phyloP scores from a whole-genome alignment of 2,888 invertebrate species.

The Aphodius granarius region DNA sequence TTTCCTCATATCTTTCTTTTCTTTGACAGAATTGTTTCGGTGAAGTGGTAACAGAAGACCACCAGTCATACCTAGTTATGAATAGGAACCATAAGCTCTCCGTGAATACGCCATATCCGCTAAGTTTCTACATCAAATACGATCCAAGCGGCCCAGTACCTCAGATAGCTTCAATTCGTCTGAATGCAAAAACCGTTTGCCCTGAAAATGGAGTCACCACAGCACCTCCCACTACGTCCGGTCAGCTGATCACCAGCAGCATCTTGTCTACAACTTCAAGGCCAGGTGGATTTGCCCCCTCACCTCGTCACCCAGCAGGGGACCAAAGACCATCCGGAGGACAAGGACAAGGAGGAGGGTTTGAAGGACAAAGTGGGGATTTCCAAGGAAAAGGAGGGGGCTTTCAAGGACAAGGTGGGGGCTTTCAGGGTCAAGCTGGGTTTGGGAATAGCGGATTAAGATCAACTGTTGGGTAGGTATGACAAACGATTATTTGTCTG shows the following conservation, averaged over 20 bases:
- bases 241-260: constrained; percentile 41
- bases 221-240: constrained; percentile 50
- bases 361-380: not conserved
- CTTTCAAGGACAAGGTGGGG: not conserved
- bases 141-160: constrained; percentile 58
- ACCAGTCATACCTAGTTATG: constrained; percentile 61
- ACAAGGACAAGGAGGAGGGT: not conserved
- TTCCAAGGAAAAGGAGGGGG: not conserved
- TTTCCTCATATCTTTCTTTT: not conserved
- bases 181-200: constrained; percentile 65
- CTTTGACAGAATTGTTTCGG: constrained; percentile 56
- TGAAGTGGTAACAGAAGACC: constrained; percentile 61
- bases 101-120: constrained; percentile 59
- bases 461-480: not conserved
- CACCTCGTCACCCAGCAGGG: not conserved
- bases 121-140: constrained; percentile 65
- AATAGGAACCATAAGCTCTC: constrained; percentile 61
- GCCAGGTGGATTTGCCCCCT: not conserved
- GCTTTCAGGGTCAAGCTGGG: not conserved
- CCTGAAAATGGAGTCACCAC: constrained; percentile 46
- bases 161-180: constrained; percentile 54
- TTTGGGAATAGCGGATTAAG: not conserved
- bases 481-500: too few species aligned
- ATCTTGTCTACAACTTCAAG: constrained; percentile 31
- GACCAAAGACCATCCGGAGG: not conserved